Base-by-base conservation (phyloP, 2,888 invertebrate genomes). In the Notodonta dromedarius region DNA sequence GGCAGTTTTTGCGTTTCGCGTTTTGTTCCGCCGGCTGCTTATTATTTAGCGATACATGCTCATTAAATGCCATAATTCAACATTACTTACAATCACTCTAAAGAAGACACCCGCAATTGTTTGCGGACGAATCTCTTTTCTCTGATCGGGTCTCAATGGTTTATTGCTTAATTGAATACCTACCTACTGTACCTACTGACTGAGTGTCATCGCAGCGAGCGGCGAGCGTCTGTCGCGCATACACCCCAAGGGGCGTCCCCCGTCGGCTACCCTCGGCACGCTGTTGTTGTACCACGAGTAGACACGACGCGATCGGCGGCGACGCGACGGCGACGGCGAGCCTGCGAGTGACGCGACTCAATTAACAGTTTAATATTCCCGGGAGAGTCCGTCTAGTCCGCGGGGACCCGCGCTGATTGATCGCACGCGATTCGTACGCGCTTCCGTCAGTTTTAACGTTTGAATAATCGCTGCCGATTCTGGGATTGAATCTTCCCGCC, bases 351-450 rank as follows among this genome's bases (percentile, higher is more conserved):
- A 35, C 53, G 39, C 53, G 62, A 69, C 60, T 73, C 71, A 75
- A 76, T 77, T 77, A 77, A 61, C 66, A 68, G 70, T 65, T 78
- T 73, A 74, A 76, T 79, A 78, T 77, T 78, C 78, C 73, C 69
- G 39, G 52, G 66, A 64, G 68, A 51, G 65, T 51, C 62, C 57
- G 56, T 44, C n/a, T n/a, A n/a, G n/a, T n/a, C 53, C 63, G 12
- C 57, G 39, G 61, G 35, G 51, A 40, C 55, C 57, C 63, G 50
- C 56, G 39, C 62, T 58, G 64, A 60, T 59, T 57, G 59, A 62
- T 61, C 57, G 59, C 58, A 40, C 51, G 14, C 62, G 35, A 32
- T 16, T 56, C 59, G 46, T 56, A 44, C 58, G 39, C 62, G 40
- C 53, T 16, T 52, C 57, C 58, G 48, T 55, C 59, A 51, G 57